Evolutionary conservation across 2,888 invertebrate species (phyloP).

Genomic region (Chouioia cunea): DNA sequence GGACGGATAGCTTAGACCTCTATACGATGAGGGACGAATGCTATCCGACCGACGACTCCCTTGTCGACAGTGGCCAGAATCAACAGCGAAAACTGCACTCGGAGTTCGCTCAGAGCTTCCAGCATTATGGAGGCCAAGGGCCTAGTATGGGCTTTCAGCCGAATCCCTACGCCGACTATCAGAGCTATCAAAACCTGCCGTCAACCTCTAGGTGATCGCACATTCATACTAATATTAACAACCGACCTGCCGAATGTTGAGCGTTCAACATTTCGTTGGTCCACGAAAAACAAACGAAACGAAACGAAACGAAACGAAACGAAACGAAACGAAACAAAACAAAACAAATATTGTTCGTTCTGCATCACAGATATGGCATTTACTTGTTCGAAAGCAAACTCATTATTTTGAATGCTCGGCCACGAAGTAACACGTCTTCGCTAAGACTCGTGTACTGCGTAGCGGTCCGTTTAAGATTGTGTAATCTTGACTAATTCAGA

Average conservation of each 20-base stretch:
- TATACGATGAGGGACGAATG: conserved; percentile 75
- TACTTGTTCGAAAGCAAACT: background rate
- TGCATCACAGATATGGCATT: too few species aligned
- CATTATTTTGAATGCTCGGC: conserved; percentile 15
- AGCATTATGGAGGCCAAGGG: conserved; percentile 48
- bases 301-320: too few species aligned
- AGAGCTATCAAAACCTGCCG: conserved; percentile 57
- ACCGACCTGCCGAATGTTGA: too few species aligned
- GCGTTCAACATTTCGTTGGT: too few species aligned
- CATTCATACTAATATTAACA: background rate
- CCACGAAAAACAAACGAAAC: too few species aligned
- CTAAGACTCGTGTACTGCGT: conserved; percentile 5
- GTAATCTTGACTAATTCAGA: background rate
- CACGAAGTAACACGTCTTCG: conserved; percentile 8
- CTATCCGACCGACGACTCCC: conserved; percentile 70
- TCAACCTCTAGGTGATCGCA: conserved; percentile 59
- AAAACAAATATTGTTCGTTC: too few species aligned
- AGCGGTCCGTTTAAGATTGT: conserved; percentile 15
- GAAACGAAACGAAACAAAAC: too few species aligned
- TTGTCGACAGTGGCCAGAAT: conserved; percentile 66
- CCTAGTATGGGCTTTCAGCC: conserved; percentile 52
- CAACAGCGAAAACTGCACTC: conserved; percentile 68
- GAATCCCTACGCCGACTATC: conserved; percentile 53
- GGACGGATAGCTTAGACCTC: conserved; percentile 70
- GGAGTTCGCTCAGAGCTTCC: conserved; percentile 64